phyloP scores from a whole-genome alignment of 2,888 invertebrate genomes.

The Unio pictorum region DNA sequence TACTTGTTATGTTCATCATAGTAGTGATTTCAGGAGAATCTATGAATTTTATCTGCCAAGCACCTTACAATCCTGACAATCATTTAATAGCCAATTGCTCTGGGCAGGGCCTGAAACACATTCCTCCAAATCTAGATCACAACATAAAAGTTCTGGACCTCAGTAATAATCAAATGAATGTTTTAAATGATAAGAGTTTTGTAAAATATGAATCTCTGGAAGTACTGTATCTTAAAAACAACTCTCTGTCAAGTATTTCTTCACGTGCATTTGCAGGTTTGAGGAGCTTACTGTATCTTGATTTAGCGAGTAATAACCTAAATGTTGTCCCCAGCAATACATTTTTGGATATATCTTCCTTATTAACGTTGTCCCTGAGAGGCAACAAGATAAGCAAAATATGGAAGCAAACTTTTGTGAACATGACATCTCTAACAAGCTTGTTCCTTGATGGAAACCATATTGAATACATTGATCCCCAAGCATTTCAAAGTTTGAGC shows the following conservation, averaged over 20 bases:
- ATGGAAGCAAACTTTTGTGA: conserved; percentile 36
- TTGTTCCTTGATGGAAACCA: conserved; percentile 58
- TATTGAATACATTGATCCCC: conserved; percentile 43
- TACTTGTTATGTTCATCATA: no score
- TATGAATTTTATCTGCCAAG: no score
- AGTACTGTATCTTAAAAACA: conserved; percentile 52
- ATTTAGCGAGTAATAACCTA: conserved; percentile 54
- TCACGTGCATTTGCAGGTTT: conserved; percentile 45
- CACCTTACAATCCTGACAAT: no score
- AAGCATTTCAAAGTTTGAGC: conserved; percentile 47
- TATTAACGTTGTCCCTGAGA: conserved; percentile 47
- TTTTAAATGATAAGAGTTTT: conserved; percentile 46
- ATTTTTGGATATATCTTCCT: conserved; percentile 39
- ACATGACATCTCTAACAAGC: conserved; percentile 40
- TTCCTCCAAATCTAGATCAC: conserved; percentile 55
- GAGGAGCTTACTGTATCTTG: conserved; percentile 39
- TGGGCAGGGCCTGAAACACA: conserved; percentile 29
- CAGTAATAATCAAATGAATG: conserved; percentile 48
- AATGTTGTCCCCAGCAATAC: conserved; percentile 44
- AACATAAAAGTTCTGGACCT: conserved; percentile 53
- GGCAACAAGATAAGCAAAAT: conserved; percentile 50
- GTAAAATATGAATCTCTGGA: conserved; percentile 52
- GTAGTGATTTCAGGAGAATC: no score
- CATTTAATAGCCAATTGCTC: conserved; percentile 50
- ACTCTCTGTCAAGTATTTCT: conserved; percentile 46